A percentile compares a stretch with the other conserved stretches of the same genome.
Conservation (phyloP, 2,797 vertebrate species). For the Bradypodion ventrale region DNA sequence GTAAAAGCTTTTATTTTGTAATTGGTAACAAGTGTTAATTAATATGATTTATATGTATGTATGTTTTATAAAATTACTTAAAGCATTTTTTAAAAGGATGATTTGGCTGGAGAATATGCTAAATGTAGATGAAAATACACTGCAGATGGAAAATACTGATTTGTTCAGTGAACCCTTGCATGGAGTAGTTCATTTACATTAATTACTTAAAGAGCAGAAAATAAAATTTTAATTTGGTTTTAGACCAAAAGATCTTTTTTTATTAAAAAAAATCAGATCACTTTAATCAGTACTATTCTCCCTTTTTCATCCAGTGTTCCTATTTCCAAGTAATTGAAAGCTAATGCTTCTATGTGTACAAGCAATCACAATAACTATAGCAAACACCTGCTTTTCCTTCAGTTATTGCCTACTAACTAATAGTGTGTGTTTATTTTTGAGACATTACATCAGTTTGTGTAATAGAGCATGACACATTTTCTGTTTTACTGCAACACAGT, state of each 20-base stretch:
- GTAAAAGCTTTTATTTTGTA: too few species aligned
- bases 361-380: slow-evolving; percentile 66
- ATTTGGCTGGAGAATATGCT: too few species aligned
- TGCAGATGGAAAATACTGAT: slow-evolving; percentile 44
- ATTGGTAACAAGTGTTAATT: too few species aligned
- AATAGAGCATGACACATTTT: slow-evolving; percentile 73
- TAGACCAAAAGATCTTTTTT: slow-evolving; percentile 34
- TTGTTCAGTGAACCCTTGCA: slow-evolving; percentile 45
- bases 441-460: slow-evolving; percentile 75
- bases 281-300: slow-evolving; percentile 11
- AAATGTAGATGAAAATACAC: too few species aligned
- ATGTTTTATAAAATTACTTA: too few species aligned
- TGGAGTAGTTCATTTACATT: slow-evolving; percentile 22
- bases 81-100: too few species aligned
- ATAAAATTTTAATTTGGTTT: slow-evolving; percentile 49
- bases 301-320: slow-evolving; percentile 30
- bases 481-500: slow-evolving; percentile 59
- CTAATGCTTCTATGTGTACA: slow-evolving; percentile 64
- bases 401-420: slow-evolving; percentile 65
- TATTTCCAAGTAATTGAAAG: slow-evolving; percentile 48
- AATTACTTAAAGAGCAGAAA: slow-evolving; percentile 51
- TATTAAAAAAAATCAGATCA: slow-evolving; percentile 18
- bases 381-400: slow-evolving; percentile 77
- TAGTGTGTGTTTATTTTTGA: slow-evolving; percentile 71
- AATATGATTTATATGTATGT: too few species aligned